Evolutionary conservation across 2,113 vertebrate genomes (phyloP), one percentile per base, ranked within the genome.

Genomic region (Plecturocebus donacophilus): DNA sequence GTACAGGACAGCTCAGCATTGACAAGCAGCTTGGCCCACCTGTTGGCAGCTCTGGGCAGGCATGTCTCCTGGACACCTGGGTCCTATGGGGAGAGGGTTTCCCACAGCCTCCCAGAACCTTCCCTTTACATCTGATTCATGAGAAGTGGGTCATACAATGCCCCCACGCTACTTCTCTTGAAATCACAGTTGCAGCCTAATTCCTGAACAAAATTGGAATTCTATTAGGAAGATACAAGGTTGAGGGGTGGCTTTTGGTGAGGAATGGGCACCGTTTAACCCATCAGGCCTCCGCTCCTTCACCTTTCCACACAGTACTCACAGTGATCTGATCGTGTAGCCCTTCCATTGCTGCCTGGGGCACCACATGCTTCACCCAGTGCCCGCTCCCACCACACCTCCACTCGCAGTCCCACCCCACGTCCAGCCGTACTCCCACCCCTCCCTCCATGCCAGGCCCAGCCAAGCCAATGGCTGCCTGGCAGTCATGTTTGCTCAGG

Each of bases 181-280:
- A 83, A 91, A 87, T 61, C 58, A 45, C 23, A 81, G n/a, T 80
- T 32, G 45, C n/a, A 91, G 38, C 49, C n/a, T 54, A 52, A 97
- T 70, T 91, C 11, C 66, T 77, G 27, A 84, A 84, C 45, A 64
- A 35, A 91, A 17, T n/a, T 40, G 32, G 58, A 25, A 54, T 70
- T 93, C 49, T 35, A 27, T 64, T 87, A 54, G 30, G 42, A 80
- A 79, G 76, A 76, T 27, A 27, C 61, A 77, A 17, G 23, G 64
- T 8, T 40, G 1, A 4, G 38, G 10, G 17, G 1, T 87, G 66
- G 49, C 35, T n/a, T 58, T 75, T 9, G 47, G 79, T 42, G 79
- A 42, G 21, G 11, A 3, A 25, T 66, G 30, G 35, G 13, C 5
- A 2, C 70, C 0, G 3, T 27, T 80, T 58, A 61, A n/a, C 42